Percentiles rank a stretch among this genome's conserved stretches.
Conservation (phyloP, 2,113 vertebrate species). For the Galbula dea region DNA sequence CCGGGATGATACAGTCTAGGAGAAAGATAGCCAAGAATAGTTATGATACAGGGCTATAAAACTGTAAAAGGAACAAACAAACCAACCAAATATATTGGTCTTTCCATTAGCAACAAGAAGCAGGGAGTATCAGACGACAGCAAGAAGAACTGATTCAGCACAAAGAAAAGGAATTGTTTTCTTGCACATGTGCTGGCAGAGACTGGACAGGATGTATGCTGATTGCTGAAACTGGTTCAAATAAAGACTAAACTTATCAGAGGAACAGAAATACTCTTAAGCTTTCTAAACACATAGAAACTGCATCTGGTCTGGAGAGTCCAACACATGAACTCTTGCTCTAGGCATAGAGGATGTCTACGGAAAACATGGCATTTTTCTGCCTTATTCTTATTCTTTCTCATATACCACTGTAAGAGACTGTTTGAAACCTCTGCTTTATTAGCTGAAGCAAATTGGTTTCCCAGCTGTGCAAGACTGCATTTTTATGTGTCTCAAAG, state of each 20-base stretch:
- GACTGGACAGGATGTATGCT: no score
- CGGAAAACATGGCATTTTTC: not conserved
- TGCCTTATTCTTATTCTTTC: not conserved
- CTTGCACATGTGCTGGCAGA: not conserved
- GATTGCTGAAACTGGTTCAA: not conserved
- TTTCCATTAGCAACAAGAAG: not conserved
- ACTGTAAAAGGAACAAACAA: not conserved
- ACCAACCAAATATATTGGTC: not conserved
- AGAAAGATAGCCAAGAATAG: not conserved
- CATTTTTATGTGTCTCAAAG: no score
- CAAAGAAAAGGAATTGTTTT: not conserved
- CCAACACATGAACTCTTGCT: not conserved
- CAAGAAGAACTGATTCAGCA: not conserved
- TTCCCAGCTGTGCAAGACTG: no score
- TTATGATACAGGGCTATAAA: not conserved
- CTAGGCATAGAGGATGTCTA: rapidly evolving
- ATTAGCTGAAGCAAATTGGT: no score
- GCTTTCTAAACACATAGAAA: not conserved
- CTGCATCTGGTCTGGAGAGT: not conserved
- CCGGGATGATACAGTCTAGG: not conserved
- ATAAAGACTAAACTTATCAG: not conserved
- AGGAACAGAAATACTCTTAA: not conserved
- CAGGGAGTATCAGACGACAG: not conserved
- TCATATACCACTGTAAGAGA: not conserved
- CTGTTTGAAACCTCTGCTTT: no score